phyloP scores from a whole-genome alignment of 1,140 invertebrate species.

The Apis dorsata region DNA sequence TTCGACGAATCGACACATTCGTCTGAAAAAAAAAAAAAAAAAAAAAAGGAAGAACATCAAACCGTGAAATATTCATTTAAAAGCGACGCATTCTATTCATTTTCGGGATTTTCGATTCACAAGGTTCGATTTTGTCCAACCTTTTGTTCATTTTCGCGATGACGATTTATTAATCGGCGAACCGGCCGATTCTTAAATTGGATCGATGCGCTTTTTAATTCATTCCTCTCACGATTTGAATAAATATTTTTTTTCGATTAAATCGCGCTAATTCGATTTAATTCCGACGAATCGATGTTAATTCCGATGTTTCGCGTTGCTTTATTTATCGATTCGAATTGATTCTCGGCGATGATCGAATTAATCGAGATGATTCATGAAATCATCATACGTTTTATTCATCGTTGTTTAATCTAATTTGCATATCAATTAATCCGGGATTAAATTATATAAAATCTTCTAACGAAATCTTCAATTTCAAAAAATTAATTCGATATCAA shows the following conservation, averaged over 20 bases:
- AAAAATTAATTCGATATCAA: neutral
- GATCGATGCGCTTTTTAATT: neutral
- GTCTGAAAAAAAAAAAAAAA: neutral
- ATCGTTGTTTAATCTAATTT: no score
- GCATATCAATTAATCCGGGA: no score
- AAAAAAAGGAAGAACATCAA: neutral
- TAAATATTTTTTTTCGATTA: no score
- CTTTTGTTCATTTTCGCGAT: conserved; percentile 17
- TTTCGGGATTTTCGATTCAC: conserved; percentile 12
- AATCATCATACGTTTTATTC: no score
- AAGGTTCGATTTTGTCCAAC: conserved; percentile 27
- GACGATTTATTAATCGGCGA: conserved; percentile 30
- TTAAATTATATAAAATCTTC: no score
- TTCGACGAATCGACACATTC: neutral
- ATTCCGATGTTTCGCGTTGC: no score
- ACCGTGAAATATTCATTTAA: conserved; percentile 48
- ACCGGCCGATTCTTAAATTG: neutral
- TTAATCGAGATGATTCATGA: no score
- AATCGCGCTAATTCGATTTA: no score
- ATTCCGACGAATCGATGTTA: no score
- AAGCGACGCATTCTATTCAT: conserved; percentile 15
- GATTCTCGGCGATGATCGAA: no score
- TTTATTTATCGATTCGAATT: no score
- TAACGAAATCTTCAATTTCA: no score
- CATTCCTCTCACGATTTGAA: neutral